Evolutionary conservation across 2,797 vertebrate genomes (phyloP).

Genomic region (Anolis apletophallus): DNA sequence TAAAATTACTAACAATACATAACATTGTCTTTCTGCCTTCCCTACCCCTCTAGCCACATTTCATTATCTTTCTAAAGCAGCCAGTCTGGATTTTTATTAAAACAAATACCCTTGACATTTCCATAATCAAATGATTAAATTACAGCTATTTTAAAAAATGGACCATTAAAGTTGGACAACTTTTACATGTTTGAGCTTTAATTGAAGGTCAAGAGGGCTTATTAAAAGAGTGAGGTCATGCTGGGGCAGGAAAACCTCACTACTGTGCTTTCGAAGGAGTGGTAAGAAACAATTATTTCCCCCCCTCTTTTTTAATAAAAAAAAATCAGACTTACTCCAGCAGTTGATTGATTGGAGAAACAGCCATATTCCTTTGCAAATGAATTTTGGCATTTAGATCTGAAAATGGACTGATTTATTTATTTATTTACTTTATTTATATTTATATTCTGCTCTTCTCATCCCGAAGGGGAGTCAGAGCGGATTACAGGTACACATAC

Average conservation of each 20-base stretch:
- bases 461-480: too few species aligned
- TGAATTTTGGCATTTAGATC: background rate
- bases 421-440: too few species aligned
- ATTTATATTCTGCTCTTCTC: too few species aligned
- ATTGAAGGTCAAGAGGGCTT: conserved; percentile 32
- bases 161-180: conserved; percentile 23
- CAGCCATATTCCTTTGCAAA: background rate
- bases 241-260: background rate
- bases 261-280: background rate
- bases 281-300: background rate
- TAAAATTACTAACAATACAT: background rate
- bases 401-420: background rate
- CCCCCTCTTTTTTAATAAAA: background rate
- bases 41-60: background rate
- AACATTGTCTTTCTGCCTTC: background rate
- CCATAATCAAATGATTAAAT: conserved; percentile 33
- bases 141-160: background rate
- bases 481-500: too few species aligned
- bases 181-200: conserved; percentile 27
- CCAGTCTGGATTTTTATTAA: conserved; percentile 26
- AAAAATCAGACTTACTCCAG: background rate
- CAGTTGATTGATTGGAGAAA: background rate
- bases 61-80: conserved; percentile 40
- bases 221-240: conserved; percentile 15
- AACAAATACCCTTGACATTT: conserved; percentile 43